Conservation (phyloP, 2,113 vertebrate species). For the Isichthys henryi region DNA sequence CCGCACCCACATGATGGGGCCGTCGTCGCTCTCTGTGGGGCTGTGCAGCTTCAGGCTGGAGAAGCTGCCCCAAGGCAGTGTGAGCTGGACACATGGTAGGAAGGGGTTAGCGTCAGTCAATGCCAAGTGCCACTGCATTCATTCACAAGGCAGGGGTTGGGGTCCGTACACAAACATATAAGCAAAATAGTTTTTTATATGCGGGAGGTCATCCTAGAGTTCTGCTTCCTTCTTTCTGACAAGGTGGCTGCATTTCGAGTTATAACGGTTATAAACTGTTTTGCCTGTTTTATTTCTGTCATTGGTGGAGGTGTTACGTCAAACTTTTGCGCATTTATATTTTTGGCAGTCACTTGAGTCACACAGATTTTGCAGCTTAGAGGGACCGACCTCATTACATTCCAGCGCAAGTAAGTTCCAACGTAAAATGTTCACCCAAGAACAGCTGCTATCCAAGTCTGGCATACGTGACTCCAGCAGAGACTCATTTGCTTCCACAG, state of each 20-base stretch:
- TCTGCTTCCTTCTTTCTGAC: background rate
- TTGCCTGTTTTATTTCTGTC: background rate
- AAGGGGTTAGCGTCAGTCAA: background rate
- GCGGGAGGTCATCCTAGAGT: background rate
- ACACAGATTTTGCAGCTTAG: background rate
- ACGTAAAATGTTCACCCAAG: background rate
- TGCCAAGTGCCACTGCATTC: background rate
- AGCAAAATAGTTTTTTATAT: background rate
- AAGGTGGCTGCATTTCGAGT: background rate
- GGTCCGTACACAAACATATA: background rate
- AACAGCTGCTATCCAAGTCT: background rate
- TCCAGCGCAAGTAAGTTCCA: no score
- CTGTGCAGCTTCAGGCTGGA: slow-evolving; percentile 83
- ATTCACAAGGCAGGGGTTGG: background rate
- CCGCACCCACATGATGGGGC: slow-evolving; percentile 97
- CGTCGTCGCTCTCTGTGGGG: slow-evolving; percentile 93
- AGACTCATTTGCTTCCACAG: background rate
- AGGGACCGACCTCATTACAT: background rate
- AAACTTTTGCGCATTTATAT: background rate
- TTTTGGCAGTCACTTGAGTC: background rate
- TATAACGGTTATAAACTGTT: background rate
- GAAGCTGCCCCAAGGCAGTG: slow-evolving; percentile 88
- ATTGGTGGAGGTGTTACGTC: background rate
- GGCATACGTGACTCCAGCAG: background rate
- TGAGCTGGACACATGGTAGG: slow-evolving; percentile 62